phyloP scores from a whole-genome alignment of 2,113 vertebrate species.

The Ancistrus triradiatus region DNA sequence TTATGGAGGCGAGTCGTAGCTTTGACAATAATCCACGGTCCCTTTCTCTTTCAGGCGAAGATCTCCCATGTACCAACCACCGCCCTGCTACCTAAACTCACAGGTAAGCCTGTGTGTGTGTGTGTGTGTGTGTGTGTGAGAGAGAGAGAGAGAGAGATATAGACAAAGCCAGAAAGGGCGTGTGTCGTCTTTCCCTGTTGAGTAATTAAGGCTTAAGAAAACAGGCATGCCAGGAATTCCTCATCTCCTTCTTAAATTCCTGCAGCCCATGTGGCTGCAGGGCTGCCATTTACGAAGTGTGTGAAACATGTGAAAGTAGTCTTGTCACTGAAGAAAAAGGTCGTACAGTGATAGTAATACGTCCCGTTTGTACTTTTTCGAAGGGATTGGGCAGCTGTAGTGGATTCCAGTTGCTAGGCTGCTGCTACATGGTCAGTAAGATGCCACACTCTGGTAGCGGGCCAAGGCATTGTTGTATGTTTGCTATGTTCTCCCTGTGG shows the following conservation, averaged over 20 bases:
- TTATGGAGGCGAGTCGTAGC: slow-evolving; percentile 29
- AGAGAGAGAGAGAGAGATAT: not conserved
- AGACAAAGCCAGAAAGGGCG: too few relatives aligned
- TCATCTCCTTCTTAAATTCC: slow-evolving; percentile 40
- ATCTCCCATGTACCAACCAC: not conserved
- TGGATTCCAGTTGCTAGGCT: too few relatives aligned
- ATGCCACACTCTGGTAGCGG: too few relatives aligned
- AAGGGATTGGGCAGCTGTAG: too few relatives aligned
- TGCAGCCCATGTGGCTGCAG: slow-evolving; percentile 1
- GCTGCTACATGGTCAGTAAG: too few relatives aligned
- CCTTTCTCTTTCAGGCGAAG: slow-evolving; percentile 17
- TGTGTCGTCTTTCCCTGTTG: slow-evolving; percentile 43
- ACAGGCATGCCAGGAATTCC: slow-evolving; percentile 44
- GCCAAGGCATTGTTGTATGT: too few relatives aligned
- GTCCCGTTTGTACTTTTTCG: too few relatives aligned
- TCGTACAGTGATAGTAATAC: too few relatives aligned
- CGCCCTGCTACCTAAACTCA: slow-evolving; percentile 16
- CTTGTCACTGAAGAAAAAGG: not conserved
- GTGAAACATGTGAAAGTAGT: not conserved
- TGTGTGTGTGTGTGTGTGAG: slow-evolving; percentile 30
- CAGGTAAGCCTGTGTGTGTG: slow-evolving; percentile 4
- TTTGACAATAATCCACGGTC: not conserved
- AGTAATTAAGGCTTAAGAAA: slow-evolving; percentile 58
- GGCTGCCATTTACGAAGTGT: slow-evolving; percentile 6
- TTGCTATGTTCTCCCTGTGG: too few relatives aligned